Conservation (phyloP, 2,888 invertebrate genomes). For the Chesias legatella region DNA sequence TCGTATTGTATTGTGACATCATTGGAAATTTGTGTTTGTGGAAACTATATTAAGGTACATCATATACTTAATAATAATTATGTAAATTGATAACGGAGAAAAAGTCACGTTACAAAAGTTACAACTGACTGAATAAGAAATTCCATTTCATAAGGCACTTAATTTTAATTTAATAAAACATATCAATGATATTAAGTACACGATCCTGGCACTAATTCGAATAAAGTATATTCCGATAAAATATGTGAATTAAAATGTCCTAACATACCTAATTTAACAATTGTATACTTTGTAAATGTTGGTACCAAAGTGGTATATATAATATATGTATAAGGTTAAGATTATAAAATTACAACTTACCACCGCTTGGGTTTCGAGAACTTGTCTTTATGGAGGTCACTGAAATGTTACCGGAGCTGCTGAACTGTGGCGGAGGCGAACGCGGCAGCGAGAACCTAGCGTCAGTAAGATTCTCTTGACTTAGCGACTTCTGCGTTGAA, state of each 20-base stretch:
- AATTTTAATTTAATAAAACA: background rate
- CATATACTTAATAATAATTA: constrained; percentile 2
- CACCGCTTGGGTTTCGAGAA: constrained; percentile 78
- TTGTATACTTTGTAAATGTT: constrained; percentile 26
- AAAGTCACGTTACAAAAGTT: constrained; percentile 16
- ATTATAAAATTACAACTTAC: constrained; percentile 40
- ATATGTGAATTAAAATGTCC: constrained; percentile 7
- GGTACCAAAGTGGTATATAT: constrained; percentile 27
- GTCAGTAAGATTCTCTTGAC: constrained; percentile 72
- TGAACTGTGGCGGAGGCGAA: constrained; percentile 62
- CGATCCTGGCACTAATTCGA: constrained; percentile 12
- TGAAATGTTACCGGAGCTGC: constrained; percentile 73
- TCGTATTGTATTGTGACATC: constrained; percentile 30
- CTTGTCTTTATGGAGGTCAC: constrained; percentile 83
- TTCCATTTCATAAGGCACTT: constrained; percentile 21
- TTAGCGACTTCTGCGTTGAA: constrained; percentile 70
- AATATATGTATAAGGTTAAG: constrained; percentile 11
- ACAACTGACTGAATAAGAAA: no score
- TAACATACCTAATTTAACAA: constrained; percentile 21
- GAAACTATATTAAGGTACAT: constrained; percentile 1
- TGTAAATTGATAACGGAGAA: constrained; percentile 25
- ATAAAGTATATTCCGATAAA: constrained; percentile 4
- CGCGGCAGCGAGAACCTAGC: constrained; percentile 61
- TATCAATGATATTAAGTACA: constrained; percentile 7
- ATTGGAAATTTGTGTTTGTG: constrained; percentile 5